A percentile compares a stretch with the other conserved stretches of the same genome.
Evolutionary conservation across 2,888 invertebrate genomes (phyloP).

Genomic region (Spialia ferax): DNA sequence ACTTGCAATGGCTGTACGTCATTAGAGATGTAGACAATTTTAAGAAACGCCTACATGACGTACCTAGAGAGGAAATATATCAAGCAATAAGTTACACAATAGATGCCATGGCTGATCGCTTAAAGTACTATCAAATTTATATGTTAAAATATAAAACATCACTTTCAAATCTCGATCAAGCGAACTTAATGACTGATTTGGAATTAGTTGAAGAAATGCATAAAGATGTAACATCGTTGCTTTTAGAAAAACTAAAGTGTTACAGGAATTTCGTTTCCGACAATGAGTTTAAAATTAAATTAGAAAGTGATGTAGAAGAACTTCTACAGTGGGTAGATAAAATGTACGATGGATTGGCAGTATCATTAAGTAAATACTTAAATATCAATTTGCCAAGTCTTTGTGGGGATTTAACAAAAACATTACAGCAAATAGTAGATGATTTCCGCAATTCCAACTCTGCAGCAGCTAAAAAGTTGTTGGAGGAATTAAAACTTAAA

Average conservation of each 20-base stretch:
- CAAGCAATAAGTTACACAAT: constrained; percentile 70
- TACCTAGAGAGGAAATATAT: constrained; percentile 62
- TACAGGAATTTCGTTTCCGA: constrained; percentile 58
- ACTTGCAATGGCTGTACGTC: constrained; percentile 72
- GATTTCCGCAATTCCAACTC: constrained; percentile 58
- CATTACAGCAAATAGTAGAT: constrained; percentile 70
- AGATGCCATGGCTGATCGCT: constrained; percentile 64
- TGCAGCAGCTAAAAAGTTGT: constrained; percentile 55
- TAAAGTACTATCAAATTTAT: constrained; percentile 69
- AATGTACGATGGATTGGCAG: constrained; percentile 68
- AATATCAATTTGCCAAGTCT: constrained; percentile 62
- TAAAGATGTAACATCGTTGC: constrained; percentile 57
- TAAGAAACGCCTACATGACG: constrained; percentile 54
- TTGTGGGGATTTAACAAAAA: constrained; percentile 64
- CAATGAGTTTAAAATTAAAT: constrained; percentile 61
- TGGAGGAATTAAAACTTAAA: constrained; percentile 62
- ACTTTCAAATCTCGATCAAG: constrained; percentile 59
- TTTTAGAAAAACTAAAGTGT: constrained; percentile 66
- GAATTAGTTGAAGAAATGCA: constrained; percentile 81
- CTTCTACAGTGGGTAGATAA: constrained; percentile 73
- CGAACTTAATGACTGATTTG: constrained; percentile 63
- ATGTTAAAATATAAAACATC: constrained; percentile 59
- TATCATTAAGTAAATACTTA: constrained; percentile 63
- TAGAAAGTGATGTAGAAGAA: constrained; percentile 59
- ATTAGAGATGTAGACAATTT: constrained; percentile 70